These are phyloP conservation scores for Sus cebifrons DNA, from an alignment of 2,797 vertebrate species.

Conservation along the genomic window DNA sequence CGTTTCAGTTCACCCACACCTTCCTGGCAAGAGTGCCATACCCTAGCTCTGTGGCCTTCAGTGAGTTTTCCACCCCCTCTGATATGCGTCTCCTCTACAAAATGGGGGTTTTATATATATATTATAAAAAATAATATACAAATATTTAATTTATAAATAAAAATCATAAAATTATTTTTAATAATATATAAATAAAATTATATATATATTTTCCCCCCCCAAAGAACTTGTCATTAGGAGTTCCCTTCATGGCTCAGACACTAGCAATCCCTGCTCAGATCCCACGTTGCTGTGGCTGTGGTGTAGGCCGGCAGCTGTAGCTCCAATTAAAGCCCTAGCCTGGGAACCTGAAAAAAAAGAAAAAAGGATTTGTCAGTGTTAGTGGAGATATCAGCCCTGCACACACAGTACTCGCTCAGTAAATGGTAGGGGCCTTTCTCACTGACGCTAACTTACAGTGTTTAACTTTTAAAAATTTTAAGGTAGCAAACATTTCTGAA, in stretches of 20 bases:
- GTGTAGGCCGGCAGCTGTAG: too few relatives aligned
- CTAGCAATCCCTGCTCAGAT: too few relatives aligned
- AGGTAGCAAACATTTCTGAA: background rate
- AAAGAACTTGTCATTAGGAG: too few relatives aligned
- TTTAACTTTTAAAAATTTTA: background rate
- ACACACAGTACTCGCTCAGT: background rate
- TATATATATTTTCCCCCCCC: too few relatives aligned
- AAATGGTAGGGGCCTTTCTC: background rate
- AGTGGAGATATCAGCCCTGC: background rate
- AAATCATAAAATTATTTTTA: too few relatives aligned
- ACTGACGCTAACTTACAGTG: background rate
- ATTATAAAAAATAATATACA: too few relatives aligned
- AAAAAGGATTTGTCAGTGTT: background rate
- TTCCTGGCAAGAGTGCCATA: background rate
- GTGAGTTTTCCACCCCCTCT: background rate
- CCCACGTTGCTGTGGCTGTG: too few relatives aligned
- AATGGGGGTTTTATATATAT: background rate
- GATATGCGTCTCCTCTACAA: background rate
- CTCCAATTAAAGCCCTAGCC: too few relatives aligned
- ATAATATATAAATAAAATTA: too few relatives aligned
- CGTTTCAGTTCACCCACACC: background rate
- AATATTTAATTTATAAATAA: too few relatives aligned
- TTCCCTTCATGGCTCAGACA: too few relatives aligned
- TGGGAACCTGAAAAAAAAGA: too few relatives aligned
- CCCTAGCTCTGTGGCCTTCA: background rate